These are phyloP conservation scores for Lutjanus campechanus DNA, from an alignment of 2,797 vertebrate genomes.

Conservation along the genomic window DNA sequence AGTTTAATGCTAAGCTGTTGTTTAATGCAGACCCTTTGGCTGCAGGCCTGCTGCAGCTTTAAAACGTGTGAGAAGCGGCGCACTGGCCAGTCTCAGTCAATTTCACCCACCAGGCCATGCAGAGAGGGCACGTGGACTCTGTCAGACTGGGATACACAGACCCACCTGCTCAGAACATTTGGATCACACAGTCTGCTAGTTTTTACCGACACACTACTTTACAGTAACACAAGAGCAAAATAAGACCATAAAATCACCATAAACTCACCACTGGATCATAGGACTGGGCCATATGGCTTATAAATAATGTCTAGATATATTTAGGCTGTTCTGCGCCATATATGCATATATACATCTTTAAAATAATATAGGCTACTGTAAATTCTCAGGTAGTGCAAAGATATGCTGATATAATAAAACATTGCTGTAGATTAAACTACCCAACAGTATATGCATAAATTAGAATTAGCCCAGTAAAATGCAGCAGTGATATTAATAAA, in stretches of 20 bases:
- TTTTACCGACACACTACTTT: neutral
- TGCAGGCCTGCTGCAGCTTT: constrained; percentile 23
- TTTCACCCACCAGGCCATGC: constrained; percentile 1
- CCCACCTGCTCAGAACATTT: constrained; percentile 2
- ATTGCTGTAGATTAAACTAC: too few species aligned
- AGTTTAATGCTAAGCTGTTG: constrained; percentile 65
- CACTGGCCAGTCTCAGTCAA: neutral
- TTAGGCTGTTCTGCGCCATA: too few species aligned
- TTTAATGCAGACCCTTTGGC: constrained; percentile 52
- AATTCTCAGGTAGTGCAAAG: too few species aligned
- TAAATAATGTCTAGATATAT: too few species aligned
- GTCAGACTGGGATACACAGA: neutral
- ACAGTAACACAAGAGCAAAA: neutral
- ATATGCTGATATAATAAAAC: too few species aligned
- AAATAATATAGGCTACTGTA: too few species aligned
- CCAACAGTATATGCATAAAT: too few species aligned
- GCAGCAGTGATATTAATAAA: too few species aligned
- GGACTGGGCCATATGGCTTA: too few species aligned
- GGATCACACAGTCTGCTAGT: neutral
- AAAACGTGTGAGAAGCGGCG: constrained; percentile 13
- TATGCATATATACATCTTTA: too few species aligned
- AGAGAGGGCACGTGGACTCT: constrained; percentile 9
- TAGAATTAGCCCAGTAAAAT: too few species aligned
- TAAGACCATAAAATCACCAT: neutral
- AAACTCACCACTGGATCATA: neutral